phyloP scores from a whole-genome alignment of 2,113 vertebrate genomes.

The Apodemus sylvaticus region DNA sequence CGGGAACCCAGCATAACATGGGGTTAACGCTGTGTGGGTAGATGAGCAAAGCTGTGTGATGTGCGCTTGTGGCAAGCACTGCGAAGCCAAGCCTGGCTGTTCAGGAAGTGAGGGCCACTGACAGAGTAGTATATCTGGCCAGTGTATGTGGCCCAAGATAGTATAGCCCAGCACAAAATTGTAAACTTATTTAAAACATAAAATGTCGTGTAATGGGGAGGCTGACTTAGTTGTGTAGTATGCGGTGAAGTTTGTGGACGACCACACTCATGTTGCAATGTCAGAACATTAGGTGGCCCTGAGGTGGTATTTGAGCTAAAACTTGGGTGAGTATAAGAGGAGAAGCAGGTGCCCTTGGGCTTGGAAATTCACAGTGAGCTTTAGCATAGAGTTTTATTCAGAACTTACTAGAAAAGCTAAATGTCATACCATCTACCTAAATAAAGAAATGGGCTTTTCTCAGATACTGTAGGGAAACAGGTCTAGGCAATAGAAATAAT shows the following conservation, averaged over 20 bases:
- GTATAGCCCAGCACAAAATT: not conserved
- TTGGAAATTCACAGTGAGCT: not conserved
- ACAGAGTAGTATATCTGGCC: not conserved
- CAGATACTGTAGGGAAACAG: not conserved
- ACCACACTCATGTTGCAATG: not conserved
- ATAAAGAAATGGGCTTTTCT: not conserved
- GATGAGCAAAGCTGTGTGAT: not conserved
- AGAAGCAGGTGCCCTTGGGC: not conserved
- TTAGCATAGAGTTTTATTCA: not conserved
- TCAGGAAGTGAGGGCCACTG: not conserved
- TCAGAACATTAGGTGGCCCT: not conserved
- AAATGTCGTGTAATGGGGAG: not conserved
- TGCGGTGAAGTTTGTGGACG: not conserved
- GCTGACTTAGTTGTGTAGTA: not conserved
- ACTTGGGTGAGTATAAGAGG: not conserved
- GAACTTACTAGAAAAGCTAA: not conserved
- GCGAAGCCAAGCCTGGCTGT: not conserved
- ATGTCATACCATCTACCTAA: not conserved
- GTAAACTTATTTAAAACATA: not conserved
- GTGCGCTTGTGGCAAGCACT: fast-evolving
- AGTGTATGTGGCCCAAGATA: not conserved
- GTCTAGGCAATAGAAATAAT: not conserved
- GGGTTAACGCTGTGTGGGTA: not conserved
- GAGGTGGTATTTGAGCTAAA: not conserved
- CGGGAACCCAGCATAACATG: not conserved